Evolutionary conservation across 23 tunicate species (phyloP).

Genomic region (Halocynthia aurantium): DNA sequence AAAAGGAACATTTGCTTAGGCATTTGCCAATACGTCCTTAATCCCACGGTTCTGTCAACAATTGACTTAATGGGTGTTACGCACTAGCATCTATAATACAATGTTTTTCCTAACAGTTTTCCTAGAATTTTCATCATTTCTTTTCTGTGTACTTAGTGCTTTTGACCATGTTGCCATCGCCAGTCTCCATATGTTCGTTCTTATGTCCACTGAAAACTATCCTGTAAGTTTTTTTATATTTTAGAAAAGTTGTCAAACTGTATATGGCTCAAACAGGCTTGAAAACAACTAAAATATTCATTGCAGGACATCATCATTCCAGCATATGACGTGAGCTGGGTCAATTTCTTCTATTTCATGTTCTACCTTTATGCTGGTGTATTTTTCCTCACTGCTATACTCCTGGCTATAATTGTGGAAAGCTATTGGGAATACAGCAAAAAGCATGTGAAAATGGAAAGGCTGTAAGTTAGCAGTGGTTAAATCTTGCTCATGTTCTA

Average conservation of each 20-base stretch:
- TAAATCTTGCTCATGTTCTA: too few relatives aligned
- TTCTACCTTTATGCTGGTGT: slow-evolving; percentile 89
- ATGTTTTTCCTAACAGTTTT: too few relatives aligned
- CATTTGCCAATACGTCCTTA: too few relatives aligned
- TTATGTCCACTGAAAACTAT: slow-evolving; percentile 96
- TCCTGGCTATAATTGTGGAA: slow-evolving; percentile 93
- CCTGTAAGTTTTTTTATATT: slow-evolving; percentile 45
- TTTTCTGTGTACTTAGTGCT: slow-evolving; percentile 36
- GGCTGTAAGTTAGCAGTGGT: slow-evolving; percentile 33
- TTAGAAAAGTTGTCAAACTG: neutral
- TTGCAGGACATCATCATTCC: slow-evolving; percentile 88
- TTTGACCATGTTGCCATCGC: slow-evolving; percentile 85
- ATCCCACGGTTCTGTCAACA: too few relatives aligned
- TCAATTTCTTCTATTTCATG: slow-evolving; percentile 85
- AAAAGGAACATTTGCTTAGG: too few relatives aligned
- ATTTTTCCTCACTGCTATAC: slow-evolving; percentile 87
- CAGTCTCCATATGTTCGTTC: slow-evolving; percentile 90
- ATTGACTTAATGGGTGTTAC: too few relatives aligned
- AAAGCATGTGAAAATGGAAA: slow-evolving; percentile 78
- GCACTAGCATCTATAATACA: too few relatives aligned
- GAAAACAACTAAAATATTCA: neutral
- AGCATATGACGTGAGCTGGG: slow-evolving; percentile 61
- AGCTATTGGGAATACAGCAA: slow-evolving; percentile 98
- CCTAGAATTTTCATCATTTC: too few relatives aligned
- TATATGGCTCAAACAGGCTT: neutral